Percentiles rank a stretch among this genome's conserved stretches.
phyloP scores from a whole-genome alignment of 2,888 invertebrate species.

The Shargacucullia verbasci region DNA sequence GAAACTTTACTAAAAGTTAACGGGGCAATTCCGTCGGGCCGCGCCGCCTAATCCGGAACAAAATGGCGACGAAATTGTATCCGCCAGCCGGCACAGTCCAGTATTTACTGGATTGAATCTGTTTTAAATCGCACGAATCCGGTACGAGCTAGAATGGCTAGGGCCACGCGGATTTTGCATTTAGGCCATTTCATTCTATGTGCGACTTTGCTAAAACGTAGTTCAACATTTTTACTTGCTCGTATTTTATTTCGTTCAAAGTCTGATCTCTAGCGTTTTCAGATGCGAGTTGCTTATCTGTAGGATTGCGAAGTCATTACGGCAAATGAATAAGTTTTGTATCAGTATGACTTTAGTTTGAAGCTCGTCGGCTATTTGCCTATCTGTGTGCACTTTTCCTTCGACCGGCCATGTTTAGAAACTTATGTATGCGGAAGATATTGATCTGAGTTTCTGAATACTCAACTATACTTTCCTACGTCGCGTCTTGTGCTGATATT shows the following conservation, averaged over 20 bases:
- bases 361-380: too few relatives aligned
- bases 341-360: too few relatives aligned
- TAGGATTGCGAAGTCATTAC: too few relatives aligned
- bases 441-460: too few relatives aligned
- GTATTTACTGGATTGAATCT: constrained; percentile 68
- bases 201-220: constrained; percentile 25
- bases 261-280: constrained; percentile 9
- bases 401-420: too few relatives aligned
- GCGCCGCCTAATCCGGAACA: constrained; percentile 64
- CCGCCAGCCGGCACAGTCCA: constrained; percentile 58
- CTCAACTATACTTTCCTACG: too few relatives aligned
- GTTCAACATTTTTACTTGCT: constrained; percentile 4
- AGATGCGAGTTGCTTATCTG: constrained; percentile 1
- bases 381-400: too few relatives aligned
- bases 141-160: constrained; percentile 50
- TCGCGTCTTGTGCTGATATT: too few relatives aligned
- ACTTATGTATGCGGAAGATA: too few relatives aligned
- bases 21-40: constrained; percentile 50
- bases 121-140: constrained; percentile 67
- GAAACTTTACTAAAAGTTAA: constrained; percentile 59
- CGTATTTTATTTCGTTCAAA: constrained; percentile 8
- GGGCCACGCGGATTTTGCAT: constrained; percentile 63
- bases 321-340: too few relatives aligned
- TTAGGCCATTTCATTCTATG: constrained; percentile 49
- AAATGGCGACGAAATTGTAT: constrained; percentile 65